Evolutionary conservation across 1,140 invertebrate species (phyloP).

Genomic region (Drosophila truncata): DNA sequence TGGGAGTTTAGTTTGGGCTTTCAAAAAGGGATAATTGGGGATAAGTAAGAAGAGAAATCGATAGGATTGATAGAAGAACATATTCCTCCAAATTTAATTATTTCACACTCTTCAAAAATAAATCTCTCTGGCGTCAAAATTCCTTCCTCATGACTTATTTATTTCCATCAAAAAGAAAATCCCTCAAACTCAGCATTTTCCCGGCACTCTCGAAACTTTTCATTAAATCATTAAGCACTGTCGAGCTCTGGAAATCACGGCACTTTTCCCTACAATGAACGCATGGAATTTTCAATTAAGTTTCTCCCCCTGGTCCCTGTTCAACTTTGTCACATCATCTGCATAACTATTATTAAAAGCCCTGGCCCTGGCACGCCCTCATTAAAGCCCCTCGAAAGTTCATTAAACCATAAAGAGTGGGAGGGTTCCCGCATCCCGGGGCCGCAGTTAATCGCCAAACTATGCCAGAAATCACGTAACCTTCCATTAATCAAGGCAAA

Average conservation of each 20-base stretch:
- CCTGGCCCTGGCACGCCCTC: constrained; percentile 40
- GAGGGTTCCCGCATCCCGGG: constrained; percentile 40
- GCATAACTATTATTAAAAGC: constrained; percentile 58
- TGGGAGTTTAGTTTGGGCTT: constrained; percentile 15
- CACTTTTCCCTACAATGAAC: constrained; percentile 11
- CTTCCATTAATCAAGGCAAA: constrained; percentile 70
- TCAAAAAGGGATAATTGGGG: constrained; percentile 14
- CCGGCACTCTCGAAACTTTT: constrained; percentile 15
- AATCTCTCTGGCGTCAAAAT: background rate
- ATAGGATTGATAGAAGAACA: background rate
- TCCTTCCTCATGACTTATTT: constrained; percentile 4
- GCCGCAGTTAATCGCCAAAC: constrained; percentile 68
- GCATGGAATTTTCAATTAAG: constrained; percentile 49
- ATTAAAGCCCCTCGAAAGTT: constrained; percentile 50
- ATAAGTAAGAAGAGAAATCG: background rate
- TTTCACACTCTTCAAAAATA: background rate
- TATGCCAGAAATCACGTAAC: constrained; percentile 82
- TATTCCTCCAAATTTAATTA: background rate
- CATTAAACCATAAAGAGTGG: constrained; percentile 53
- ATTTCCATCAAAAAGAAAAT: constrained; percentile 9
- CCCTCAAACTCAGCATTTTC: background rate
- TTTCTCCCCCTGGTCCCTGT: background rate
- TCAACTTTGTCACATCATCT: constrained; percentile 43
- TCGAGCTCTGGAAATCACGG: constrained; percentile 28
- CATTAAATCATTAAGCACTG: constrained; percentile 33